These are phyloP conservation scores for Slavum lentiscoides DNA, from an alignment of 2,888 invertebrate species.

Conservation along the genomic window DNA sequence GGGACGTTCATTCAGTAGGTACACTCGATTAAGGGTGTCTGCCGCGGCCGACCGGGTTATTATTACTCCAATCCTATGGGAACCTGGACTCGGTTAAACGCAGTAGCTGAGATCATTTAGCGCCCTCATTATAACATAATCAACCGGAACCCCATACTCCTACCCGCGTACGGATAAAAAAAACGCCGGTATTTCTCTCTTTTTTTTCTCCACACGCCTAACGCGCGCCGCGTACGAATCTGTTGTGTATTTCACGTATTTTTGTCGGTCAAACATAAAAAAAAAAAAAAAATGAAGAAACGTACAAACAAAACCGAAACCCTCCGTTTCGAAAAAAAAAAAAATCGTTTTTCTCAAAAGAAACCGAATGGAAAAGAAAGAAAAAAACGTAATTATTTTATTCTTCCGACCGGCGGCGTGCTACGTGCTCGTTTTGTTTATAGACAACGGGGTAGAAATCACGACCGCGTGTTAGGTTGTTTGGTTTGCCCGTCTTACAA, in stretches of 20 bases:
- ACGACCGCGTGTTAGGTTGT: conserved; percentile 16
- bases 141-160: conserved; percentile 37
- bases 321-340: background rate
- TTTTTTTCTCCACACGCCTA: background rate
- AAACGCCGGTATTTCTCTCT: background rate
- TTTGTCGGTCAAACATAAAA: conserved; percentile 2
- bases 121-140: conserved; percentile 53
- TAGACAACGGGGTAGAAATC: conserved; percentile 9
- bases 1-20: conserved; percentile 18
- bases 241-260: background rate
- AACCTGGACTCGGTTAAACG: conserved; percentile 47
- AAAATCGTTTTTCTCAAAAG: conserved; percentile 46
- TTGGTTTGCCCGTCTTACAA: conserved; percentile 36
- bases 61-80: conserved; percentile 31
- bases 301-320: too few relatives aligned
- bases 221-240: background rate
- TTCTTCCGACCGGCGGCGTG: conserved; percentile 3
- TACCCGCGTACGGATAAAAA: background rate
- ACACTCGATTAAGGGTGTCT: conserved; percentile 36
- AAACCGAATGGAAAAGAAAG: conserved; percentile 13
- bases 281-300: conserved; percentile 20
- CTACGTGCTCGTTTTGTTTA: conserved; percentile 51
- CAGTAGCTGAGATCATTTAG: conserved; percentile 52
- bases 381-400: conserved; percentile 47
- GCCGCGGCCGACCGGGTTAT: background rate